Conservation (phyloP, 2,113 vertebrate species). For the Phalacrocorax aristotelis region DNA sequence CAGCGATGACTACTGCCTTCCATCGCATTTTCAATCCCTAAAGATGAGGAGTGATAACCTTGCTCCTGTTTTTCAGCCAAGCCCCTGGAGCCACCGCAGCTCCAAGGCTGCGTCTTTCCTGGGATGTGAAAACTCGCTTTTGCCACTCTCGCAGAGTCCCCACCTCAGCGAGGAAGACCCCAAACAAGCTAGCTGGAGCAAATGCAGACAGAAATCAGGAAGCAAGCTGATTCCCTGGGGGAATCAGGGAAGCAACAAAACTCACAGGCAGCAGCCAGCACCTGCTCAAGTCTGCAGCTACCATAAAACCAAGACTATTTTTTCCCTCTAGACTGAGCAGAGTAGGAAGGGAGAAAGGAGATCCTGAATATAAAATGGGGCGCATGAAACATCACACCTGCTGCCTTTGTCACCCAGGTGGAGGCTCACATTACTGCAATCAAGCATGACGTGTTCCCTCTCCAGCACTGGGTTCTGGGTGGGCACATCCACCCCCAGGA, state of each 20-base stretch:
- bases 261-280: background rate
- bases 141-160: background rate
- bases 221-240: background rate
- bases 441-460: rapidly evolving
- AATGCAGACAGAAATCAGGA: background rate
- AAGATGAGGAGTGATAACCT: background rate
- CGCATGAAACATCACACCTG: background rate
- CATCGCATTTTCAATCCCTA: background rate
- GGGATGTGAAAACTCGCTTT: background rate
- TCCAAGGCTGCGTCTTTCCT: background rate
- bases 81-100: background rate
- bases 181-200: background rate
- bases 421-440: rapidly evolving
- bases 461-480: background rate
- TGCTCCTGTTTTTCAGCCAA: background rate
- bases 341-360: background rate
- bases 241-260: background rate
- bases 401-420: background rate
- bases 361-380: background rate
- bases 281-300: background rate
- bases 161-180: background rate
- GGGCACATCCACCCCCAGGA: background rate
- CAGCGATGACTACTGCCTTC: background rate
- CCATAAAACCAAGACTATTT: background rate
- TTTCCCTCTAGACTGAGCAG: too few species aligned